phyloP scores from a whole-genome alignment of 2,797 vertebrate genomes.

The Halcyon smyrnensis region DNA sequence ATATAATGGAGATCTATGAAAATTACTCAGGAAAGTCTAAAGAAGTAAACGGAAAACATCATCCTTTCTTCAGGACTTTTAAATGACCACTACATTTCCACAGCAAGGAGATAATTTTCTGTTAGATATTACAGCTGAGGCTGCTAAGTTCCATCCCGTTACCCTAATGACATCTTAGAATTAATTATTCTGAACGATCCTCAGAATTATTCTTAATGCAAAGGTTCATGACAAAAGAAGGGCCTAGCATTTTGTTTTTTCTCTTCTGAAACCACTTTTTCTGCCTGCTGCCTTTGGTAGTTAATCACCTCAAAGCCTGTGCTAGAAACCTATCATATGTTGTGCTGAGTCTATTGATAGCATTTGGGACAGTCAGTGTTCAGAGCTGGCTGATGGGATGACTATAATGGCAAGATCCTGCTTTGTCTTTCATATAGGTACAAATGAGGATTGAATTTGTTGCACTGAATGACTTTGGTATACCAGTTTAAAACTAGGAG shows the following conservation, averaged over 20 bases:
- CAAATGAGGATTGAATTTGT: neutral
- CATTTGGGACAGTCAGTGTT: neutral
- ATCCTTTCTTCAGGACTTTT: constrained; percentile 13
- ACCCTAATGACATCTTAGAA: neutral
- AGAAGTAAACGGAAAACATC: constrained; percentile 27
- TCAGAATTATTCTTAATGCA: constrained; percentile 11
- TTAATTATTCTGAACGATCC: neutral
- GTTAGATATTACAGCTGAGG: neutral
- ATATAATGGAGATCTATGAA: neutral
- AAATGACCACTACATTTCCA: neutral
- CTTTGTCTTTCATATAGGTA: neutral
- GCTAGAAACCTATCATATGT: neutral
- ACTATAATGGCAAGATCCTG: neutral
- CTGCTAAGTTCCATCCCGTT: neutral
- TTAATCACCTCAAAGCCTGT: neutral
- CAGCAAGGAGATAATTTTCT: neutral
- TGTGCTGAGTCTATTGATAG: neutral
- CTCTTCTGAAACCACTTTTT: neutral
- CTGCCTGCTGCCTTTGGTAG: neutral
- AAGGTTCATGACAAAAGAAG: neutral
- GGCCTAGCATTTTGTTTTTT: neutral
- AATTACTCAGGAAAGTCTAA: neutral
- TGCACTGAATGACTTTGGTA: neutral
- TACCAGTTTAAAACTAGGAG: neutral
- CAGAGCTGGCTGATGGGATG: neutral